Evolutionary conservation across 2,797 vertebrate species (phyloP).

Genomic region (Coccyzus lansbergi): DNA sequence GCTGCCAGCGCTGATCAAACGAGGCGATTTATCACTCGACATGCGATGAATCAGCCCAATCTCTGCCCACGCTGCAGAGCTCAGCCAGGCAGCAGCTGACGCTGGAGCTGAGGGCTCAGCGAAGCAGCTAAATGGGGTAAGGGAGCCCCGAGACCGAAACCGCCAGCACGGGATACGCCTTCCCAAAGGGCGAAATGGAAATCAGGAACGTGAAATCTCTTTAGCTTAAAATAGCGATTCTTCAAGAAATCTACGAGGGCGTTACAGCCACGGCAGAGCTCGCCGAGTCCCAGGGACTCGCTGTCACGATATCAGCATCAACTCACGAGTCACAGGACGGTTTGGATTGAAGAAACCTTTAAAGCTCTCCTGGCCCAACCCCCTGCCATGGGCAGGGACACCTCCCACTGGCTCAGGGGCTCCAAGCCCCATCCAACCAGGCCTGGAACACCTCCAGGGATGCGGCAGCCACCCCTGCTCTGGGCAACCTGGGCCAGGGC

Average conservation of each 20-base stretch:
- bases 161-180: background rate
- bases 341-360: background rate
- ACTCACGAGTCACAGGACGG: background rate
- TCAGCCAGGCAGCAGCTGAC: background rate
- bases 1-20: background rate
- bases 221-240: background rate
- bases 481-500: no score
- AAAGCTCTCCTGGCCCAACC: rapidly evolving
- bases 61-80: background rate
- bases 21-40: background rate
- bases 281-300: background rate
- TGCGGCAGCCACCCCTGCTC: no score
- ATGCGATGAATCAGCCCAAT: background rate
- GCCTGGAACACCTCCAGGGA: no score
- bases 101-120: background rate
- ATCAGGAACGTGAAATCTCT: background rate
- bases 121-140: background rate
- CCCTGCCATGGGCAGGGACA: background rate
- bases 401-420: rapidly evolving
- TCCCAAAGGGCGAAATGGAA: background rate
- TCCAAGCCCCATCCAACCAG: background rate
- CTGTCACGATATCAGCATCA: background rate
- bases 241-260: background rate
- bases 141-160: background rate
- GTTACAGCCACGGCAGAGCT: background rate